A percentile compares a stretch with the other conserved stretches of the same genome.
Conservation (phyloP, 1,140 invertebrate genomes). For the Drosophila bocki region DNA sequence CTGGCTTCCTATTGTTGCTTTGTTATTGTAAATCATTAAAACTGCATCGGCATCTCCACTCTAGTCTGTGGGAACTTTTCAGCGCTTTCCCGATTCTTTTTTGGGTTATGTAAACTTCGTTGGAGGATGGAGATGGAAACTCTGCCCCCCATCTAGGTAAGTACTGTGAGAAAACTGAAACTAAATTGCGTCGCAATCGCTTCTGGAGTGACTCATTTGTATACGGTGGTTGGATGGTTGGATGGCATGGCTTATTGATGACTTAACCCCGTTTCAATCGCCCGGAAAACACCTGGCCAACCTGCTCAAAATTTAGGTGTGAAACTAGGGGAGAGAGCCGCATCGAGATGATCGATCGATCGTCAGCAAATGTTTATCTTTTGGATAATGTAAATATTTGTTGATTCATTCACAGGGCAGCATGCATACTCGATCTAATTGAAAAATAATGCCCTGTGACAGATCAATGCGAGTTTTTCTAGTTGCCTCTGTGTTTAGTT, state of each 20-base stretch:
- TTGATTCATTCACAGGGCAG: conserved; percentile 27
- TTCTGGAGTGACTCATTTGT: conserved; percentile 72
- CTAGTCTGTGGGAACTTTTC: conserved; percentile 70
- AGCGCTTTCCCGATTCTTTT: conserved; percentile 61
- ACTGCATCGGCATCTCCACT: conserved; percentile 51
- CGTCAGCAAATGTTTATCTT: conserved; percentile 44
- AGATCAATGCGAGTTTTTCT: conserved; percentile 50
- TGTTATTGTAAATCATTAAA: conserved; percentile 83
- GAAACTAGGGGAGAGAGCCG: conserved; percentile 59
- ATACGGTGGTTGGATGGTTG: conserved; percentile 32
- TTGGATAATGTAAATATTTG: conserved; percentile 56
- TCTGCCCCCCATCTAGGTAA: conserved; percentile 49
- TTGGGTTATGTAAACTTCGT: conserved; percentile 75
- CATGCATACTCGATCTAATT: conserved; percentile 45
- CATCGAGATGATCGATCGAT: conserved; percentile 66
- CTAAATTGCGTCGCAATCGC: conserved; percentile 56
- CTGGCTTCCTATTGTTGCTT: conserved; percentile 56
- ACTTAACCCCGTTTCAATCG: conserved; percentile 75
- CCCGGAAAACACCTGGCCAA: conserved; percentile 65
- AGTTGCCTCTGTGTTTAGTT: conserved; percentile 1
- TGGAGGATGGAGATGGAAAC: conserved; percentile 21
- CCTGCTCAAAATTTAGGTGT: conserved; percentile 64
- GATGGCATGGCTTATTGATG: conserved; percentile 70
- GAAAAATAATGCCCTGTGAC: conserved; percentile 63
- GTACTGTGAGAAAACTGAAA: conserved; percentile 72